These are phyloP conservation scores for Bombus difficillimus DNA, from an alignment of 1,140 invertebrate species.

Conservation along the genomic window DNA sequence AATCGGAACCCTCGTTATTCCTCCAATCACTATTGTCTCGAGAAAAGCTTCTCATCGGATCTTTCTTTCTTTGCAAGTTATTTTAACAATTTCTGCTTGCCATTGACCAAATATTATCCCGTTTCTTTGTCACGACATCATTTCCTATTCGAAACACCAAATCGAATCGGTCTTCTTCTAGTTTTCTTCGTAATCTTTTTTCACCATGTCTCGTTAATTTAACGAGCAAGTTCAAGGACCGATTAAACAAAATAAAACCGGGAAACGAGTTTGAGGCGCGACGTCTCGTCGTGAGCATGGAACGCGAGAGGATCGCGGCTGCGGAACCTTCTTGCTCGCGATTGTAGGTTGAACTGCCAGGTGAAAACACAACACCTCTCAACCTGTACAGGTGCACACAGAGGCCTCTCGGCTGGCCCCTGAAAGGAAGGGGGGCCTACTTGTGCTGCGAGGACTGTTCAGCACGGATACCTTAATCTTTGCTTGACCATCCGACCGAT, in stretches of 20 bases:
- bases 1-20: not conserved
- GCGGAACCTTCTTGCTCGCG: conserved; percentile 75
- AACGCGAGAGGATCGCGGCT: conserved; percentile 59
- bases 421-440: conserved; percentile 73
- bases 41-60: conserved; percentile 24
- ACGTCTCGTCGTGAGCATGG: conserved; percentile 26
- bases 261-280: not conserved
- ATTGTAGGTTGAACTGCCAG: conserved; percentile 79
- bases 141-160: not conserved
- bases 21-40: not conserved
- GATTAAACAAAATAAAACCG: not conserved
- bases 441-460: conserved; percentile 63
- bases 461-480: conserved; percentile 57
- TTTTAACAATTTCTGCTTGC: not conserved
- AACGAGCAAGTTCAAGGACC: not conserved
- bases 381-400: conserved; percentile 78
- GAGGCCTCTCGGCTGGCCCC: conserved; percentile 66
- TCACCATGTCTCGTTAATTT: not conserved
- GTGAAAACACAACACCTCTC: conserved; percentile 81
- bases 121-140: not conserved
- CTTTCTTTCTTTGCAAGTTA: conserved; percentile 1
- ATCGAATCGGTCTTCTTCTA: not conserved
- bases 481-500: conserved; percentile 23
- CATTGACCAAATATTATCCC: not conserved
- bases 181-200: not conserved